Conservation (phyloP, 2,113 vertebrate genomes). For the Phyllostomus hastatus region DNA sequence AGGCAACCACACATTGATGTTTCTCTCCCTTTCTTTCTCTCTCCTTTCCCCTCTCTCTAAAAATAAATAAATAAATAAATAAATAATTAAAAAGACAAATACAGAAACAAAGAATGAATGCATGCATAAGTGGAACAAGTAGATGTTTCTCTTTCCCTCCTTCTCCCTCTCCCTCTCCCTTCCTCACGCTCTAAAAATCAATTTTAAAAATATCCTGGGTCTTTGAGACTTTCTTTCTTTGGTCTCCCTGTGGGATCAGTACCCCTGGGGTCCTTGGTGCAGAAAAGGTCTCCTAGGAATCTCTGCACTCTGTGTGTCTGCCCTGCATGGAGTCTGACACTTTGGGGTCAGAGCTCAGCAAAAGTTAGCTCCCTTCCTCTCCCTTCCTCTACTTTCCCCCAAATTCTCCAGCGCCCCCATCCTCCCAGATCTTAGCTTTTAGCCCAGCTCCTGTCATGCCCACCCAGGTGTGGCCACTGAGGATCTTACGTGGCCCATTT, state of each 20-base stretch:
- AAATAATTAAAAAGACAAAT: too few species aligned
- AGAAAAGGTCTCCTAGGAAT: neutral
- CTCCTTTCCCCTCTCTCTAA: too few species aligned
- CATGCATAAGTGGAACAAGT: too few species aligned
- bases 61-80: too few species aligned
- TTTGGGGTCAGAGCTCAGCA: neutral
- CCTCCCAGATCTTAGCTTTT: neutral
- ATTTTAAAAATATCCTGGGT: neutral
- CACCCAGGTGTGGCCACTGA: neutral
- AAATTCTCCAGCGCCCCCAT: neutral
- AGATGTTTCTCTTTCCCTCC: too few species aligned
- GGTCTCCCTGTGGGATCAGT: neutral
- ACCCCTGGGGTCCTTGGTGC: neutral
- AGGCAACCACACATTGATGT: too few species aligned
- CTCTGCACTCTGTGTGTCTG: neutral
- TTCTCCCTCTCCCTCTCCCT: too few species aligned
- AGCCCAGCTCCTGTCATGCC: neutral
- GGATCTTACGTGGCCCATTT: neutral
- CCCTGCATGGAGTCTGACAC: rapidly evolving
- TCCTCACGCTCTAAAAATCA: too few species aligned
- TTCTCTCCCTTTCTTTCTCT: too few species aligned
- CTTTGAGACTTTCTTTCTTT: neutral
- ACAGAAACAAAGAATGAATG: too few species aligned
- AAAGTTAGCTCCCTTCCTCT: neutral
- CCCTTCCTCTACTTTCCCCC: neutral